Base-by-base conservation (phyloP, 2,113 vertebrate genomes). In the Datnioides undecimradiatus region DNA sequence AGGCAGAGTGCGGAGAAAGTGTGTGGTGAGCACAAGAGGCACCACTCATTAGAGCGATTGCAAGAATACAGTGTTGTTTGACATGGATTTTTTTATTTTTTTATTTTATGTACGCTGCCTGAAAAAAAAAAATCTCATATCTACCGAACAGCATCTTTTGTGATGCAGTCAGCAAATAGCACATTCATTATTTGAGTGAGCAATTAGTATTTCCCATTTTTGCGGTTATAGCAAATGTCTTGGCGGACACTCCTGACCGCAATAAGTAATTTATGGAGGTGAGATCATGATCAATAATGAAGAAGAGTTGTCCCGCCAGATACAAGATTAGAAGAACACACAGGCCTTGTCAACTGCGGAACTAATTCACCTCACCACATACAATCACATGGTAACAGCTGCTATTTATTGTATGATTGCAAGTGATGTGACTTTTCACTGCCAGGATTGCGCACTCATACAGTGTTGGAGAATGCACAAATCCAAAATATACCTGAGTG, bases 151-250 rank as follows among this genome's bases (percentile, higher is more conserved):
- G 57, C 71, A 64, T 65, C 0, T 63, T 86, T 83, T 81, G 33
- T 73, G 73, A 78, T 84, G 74, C n/a, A 51, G 80, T 89, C 79
- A 87, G 79, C 82, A 84, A 71, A 76, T 19, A 62, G 19, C 40
- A 2, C 36, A 54, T 82, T 79, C 33, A 54, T 83, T 80, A 69
- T 80, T 38, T 55, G 29, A 86, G 70, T 2, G 29, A 68, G 82
- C 86, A 85, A 88, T 85, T 89, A 73, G 41, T 74, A 63, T 84
- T 80, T 83, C 77, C 41, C 49, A 41, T 68, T 66, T 79, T 52
- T 84, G 82, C 23, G 3, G 79, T 80, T 60, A 45, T n/a, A 48
- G 66, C 38, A 78, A 82, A 83, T 43, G 27, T 73, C 43, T 81
- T 34, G 46, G 75, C 81, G 65, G 77, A 78, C 57, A 57, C 58